These are phyloP conservation scores for Ardeotis arabs DNA, from an alignment of 2,113 vertebrate species.

Conservation along the genomic window DNA sequence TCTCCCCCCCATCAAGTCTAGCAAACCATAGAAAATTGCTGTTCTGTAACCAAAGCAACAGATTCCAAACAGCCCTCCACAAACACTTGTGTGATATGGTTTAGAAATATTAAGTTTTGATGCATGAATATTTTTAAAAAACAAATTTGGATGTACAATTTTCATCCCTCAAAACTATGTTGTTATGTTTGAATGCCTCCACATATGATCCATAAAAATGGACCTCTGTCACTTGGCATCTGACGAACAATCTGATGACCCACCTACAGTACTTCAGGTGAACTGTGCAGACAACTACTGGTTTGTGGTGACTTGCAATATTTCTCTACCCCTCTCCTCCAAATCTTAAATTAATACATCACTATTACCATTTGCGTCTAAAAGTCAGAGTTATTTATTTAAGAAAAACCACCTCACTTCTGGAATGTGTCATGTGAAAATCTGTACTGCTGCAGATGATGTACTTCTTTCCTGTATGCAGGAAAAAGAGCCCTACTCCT, in stretches of 20 bases:
- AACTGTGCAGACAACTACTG: not conserved
- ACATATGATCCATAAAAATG: not conserved
- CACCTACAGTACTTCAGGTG: not conserved
- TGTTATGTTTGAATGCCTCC: not conserved
- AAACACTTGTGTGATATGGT: not conserved
- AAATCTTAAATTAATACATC: not conserved
- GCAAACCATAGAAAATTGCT: not conserved
- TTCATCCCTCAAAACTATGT: not conserved
- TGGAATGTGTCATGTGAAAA: not conserved
- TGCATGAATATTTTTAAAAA: not conserved
- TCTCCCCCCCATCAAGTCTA: not conserved
- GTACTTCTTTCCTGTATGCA: not conserved
- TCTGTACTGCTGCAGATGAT: not conserved
- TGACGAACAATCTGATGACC: not conserved
- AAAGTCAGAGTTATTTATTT: not conserved
- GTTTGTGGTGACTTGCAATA: not conserved
- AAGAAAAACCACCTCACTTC: not conserved
- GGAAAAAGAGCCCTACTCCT: not conserved
- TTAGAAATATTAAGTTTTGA: not conserved
- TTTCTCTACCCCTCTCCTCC: not conserved
- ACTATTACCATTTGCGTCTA: not conserved
- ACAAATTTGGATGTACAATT: not conserved
- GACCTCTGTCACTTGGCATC: not conserved
- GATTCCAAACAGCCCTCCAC: not conserved
- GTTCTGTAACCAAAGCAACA: not conserved